phyloP scores from a whole-genome alignment of 2,888 invertebrate genomes.

The Lasiommata megera region DNA sequence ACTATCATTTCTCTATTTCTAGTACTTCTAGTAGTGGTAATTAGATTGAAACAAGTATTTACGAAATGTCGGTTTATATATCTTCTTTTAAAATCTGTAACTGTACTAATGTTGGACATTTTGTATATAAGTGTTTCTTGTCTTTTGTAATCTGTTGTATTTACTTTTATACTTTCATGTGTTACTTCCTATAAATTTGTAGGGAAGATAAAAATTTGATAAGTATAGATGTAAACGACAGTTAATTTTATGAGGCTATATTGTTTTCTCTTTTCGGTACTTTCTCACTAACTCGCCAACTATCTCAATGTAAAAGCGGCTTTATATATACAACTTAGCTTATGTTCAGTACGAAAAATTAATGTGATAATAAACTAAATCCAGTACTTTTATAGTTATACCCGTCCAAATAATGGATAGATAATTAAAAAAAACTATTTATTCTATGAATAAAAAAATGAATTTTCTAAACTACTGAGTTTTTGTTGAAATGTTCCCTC shows the following conservation, averaged over 20 bases:
- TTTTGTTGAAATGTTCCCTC: constrained; percentile 10
- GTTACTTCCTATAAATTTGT: not conserved
- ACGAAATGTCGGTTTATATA: not conserved
- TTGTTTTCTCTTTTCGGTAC: not conserved
- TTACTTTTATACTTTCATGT: not conserved
- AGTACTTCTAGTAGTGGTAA: not conserved
- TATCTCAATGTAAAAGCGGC: constrained; percentile 28
- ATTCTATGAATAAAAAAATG: constrained; percentile 70
- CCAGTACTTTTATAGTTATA: constrained; percentile 26
- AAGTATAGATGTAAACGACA: not conserved
- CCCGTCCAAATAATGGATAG: constrained; percentile 29
- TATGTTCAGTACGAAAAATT: constrained; percentile 18
- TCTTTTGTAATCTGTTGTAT: not conserved
- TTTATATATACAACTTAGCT: constrained; percentile 25
- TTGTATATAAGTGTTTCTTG: not conserved
- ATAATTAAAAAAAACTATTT: constrained; percentile 55
- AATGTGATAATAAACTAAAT: constrained; percentile 30
- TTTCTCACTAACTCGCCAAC: not conserved
- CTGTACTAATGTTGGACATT: constrained; percentile 4
- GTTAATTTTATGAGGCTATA: not conserved
- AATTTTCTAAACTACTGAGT: constrained; percentile 33
- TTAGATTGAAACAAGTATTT: constrained; percentile 1
- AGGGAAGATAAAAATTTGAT: not conserved
- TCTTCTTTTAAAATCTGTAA: not conserved
- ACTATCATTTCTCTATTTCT: too few relatives aligned